Evolutionary conservation across 2,113 vertebrate species (phyloP).

Genomic region (Hippocampus barbouri): DNA sequence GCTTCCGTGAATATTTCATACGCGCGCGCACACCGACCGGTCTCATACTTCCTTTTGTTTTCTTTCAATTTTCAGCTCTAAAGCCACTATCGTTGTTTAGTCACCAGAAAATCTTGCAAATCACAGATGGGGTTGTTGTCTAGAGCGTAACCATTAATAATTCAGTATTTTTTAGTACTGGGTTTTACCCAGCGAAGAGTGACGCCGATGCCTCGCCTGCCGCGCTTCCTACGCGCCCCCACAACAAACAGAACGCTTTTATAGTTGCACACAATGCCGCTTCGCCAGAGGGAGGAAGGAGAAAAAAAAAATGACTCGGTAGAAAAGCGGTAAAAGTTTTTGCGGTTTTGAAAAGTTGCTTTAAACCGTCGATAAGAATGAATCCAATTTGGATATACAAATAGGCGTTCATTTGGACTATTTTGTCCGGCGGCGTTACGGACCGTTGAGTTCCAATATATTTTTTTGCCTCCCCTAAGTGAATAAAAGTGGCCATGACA

Average conservation of each 20-base stretch:
- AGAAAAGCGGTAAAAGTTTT: neutral
- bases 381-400: neutral
- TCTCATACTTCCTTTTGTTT: neutral
- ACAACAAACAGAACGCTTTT: neutral
- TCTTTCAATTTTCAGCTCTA: conserved; percentile 6
- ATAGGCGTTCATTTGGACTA: conserved; percentile 4
- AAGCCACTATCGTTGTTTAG: conserved; percentile 44
- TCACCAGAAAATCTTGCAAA: conserved; percentile 39
- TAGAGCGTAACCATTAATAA: conserved; percentile 46
- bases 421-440: conserved; percentile 10
- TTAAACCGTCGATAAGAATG: neutral
- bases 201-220: conserved; percentile 20
- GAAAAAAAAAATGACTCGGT: neutral
- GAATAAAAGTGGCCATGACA: conserved; percentile 50
- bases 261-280: conserved; percentile 12
- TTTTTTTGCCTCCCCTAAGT: conserved; percentile 24
- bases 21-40: neutral
- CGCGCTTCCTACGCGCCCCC: conserved; percentile 4
- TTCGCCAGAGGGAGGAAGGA: neutral
- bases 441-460: conserved; percentile 14
- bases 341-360: neutral
- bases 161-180: conserved; percentile 28
- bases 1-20: conserved; percentile 53
- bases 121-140: conserved; percentile 41
- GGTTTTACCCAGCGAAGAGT: conserved; percentile 21